Conservation (phyloP, 2,113 vertebrate genomes). For the Pterocles orientalis region DNA sequence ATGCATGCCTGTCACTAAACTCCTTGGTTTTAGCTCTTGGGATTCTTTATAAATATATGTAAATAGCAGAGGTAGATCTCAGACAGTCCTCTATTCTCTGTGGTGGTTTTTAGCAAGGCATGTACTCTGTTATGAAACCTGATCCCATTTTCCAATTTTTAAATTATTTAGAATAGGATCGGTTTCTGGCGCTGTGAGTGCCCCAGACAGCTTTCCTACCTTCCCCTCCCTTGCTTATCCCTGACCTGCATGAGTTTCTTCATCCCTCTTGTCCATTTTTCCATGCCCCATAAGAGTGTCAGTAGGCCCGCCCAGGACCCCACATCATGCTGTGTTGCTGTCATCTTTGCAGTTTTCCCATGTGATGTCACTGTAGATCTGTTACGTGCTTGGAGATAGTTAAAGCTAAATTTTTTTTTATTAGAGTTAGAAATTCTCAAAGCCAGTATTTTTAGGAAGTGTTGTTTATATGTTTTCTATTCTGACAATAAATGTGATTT, state of each 20-base stretch:
- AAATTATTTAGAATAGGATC: neutral
- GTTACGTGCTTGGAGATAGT: neutral
- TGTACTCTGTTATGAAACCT: neutral
- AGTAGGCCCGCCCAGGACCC: neutral
- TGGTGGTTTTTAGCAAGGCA: neutral
- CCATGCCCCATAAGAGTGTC: neutral
- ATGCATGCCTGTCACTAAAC: neutral
- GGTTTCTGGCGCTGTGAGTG: neutral
- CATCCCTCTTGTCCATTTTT: neutral
- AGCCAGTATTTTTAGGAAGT: neutral
- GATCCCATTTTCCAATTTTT: neutral
- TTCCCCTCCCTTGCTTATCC: neutral
- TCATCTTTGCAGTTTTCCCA: neutral
- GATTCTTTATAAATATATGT: neutral
- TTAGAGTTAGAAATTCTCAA: neutral
- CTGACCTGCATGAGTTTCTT: rapidly evolving
- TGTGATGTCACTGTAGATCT: neutral
- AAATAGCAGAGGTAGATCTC: neutral
- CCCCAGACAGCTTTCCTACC: neutral
- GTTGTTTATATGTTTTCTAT: neutral
- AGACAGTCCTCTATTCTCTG: neutral
- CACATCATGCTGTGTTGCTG: rapidly evolving
- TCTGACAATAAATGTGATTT: neutral
- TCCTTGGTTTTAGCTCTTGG: neutral
- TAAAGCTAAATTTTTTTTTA: neutral